Percentiles rank a stretch among this genome's conserved stretches.
Evolutionary conservation across 2,888 invertebrate species (phyloP).

Genomic region (Leptodirus hochenwartii): DNA sequence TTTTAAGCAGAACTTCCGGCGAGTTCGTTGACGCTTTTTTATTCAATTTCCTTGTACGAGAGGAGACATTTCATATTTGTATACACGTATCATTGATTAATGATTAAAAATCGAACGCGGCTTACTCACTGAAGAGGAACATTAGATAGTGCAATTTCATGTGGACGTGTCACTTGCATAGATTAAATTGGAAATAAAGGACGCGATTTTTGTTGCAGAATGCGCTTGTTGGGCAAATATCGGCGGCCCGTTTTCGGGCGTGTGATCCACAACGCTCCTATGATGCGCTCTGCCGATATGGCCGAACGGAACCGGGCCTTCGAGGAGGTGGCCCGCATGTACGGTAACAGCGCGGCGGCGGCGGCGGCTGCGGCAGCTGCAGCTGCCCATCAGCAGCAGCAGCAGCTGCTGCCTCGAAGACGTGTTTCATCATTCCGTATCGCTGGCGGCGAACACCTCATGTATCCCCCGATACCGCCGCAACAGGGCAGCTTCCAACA

Average conservation of each 20-base stretch:
- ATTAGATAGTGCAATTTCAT: too few relatives aligned
- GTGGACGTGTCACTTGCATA: too few relatives aligned
- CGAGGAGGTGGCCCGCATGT: constrained; percentile 33
- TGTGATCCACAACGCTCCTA: constrained; percentile 51
- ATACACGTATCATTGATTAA: too few relatives aligned
- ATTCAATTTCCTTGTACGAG: too few relatives aligned
- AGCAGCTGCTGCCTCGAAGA: constrained; percentile 16
- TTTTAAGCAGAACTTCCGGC: too few relatives aligned
- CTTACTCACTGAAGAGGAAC: too few relatives aligned
- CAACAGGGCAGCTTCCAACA: constrained; percentile 47
- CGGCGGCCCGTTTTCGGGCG: constrained; percentile 51
- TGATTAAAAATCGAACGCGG: too few relatives aligned
- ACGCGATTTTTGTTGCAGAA: constrained; percentile 16
- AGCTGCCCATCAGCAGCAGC: constrained; percentile 17
- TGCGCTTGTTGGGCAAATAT: constrained; percentile 25
- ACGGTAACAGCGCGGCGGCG: constrained; percentile 27
- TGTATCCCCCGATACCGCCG: constrained; percentile 28
- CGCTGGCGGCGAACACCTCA: constrained; percentile 22
- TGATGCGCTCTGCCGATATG: constrained; percentile 23
- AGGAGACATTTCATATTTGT: too few relatives aligned
- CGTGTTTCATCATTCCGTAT: constrained; percentile 24
- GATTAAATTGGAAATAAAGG: too few relatives aligned
- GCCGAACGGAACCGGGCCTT: constrained; percentile 30
- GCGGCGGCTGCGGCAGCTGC: constrained; percentile 14
- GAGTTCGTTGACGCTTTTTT: too few relatives aligned